phyloP scores from a whole-genome alignment of 2,888 invertebrate species.

The Ennomos erosarius region DNA sequence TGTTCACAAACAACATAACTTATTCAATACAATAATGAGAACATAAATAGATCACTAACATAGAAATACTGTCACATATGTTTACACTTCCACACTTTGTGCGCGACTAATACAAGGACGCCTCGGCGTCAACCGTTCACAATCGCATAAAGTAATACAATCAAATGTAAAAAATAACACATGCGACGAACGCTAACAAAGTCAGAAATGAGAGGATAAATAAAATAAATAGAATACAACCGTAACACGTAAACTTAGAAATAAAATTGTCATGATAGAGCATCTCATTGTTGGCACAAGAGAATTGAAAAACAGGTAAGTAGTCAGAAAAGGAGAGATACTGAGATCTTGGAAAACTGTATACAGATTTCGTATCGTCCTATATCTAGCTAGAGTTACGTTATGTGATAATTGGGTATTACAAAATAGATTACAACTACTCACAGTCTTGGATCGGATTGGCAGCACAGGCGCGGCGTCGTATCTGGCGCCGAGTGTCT shows the following conservation, averaged over 20 bases:
- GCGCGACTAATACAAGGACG: slow-evolving; percentile 14
- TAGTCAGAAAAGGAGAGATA: slow-evolving; percentile 59
- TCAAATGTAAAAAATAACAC: slow-evolving; percentile 37
- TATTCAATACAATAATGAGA: slow-evolving; percentile 40
- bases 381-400: slow-evolving; percentile 49
- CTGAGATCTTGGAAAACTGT: slow-evolving; percentile 82
- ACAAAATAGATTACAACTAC: slow-evolving; percentile 59
- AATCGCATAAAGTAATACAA: slow-evolving; percentile 25
- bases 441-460: slow-evolving; percentile 73
- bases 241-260: slow-evolving; percentile 53
- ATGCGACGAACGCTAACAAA: slow-evolving; percentile 37
- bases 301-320: slow-evolving; percentile 59
- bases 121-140: slow-evolving; percentile 26
- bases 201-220: slow-evolving; percentile 53
- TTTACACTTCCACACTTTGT: slow-evolving; percentile 22
- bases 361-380: slow-evolving; percentile 65
- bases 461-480: slow-evolving; percentile 48
- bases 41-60: slow-evolving; percentile 42
- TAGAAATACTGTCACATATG: slow-evolving; percentile 28
- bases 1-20: slow-evolving; percentile 53
- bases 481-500: slow-evolving; percentile 42
- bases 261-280: slow-evolving; percentile 70
- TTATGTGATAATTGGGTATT: slow-evolving; percentile 47
- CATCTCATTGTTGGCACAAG: slow-evolving; percentile 74
- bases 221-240: slow-evolving; percentile 73